Evolutionary conservation across 2,888 invertebrate species (phyloP), one percentile per base, ranked within the genome.

Genomic region (Gari tellinella): DNA sequence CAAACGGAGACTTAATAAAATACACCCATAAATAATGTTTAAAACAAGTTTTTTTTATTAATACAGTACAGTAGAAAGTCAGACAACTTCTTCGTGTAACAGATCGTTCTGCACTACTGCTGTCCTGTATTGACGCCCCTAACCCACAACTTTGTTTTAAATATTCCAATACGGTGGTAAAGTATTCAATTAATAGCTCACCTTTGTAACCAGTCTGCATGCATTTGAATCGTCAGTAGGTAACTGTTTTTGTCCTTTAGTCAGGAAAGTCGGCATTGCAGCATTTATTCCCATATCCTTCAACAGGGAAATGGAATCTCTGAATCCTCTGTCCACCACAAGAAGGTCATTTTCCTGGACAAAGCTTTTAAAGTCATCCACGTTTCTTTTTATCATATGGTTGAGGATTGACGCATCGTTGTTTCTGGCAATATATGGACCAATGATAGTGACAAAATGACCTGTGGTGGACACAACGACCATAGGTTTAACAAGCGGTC

Each of bases 361-460:
- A 48, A 51, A 74, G 1, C 19, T 12, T 26, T 68, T 62, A 8
- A 75, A 64, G 23, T 74, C 63, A 21, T 81, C 64, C 14, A 76
- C 40, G 46, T 78, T 78, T 19, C 8, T 49, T 25, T 60, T 66
- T 7, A 81, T 5, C 26, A 70, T 72, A 31, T 72, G 70, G n/a
- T 72, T 81, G 2, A 78, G 51, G 8, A 75, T 76, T 4, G 56
- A 17, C 7, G 69, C 67, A 51, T 76, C 76, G 46, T 73, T 76
- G 62, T 81, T 78, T 19, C 65, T 76, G n/a, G 70, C 53, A 8
- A 73, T 37, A 52, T 78, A 81, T 8, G 75, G 77, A 2, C 77
- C 72, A 12, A 74, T 3, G 2, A 72, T 52, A 14, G 65, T 55
- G 1, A 81, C 17, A 45, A 65, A 75, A 40, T 78, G 58, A 1